A percentile compares a stretch with the other conserved stretches of the same genome.
These are phyloP conservation scores for Xenopus laevis DNA, from an alignment of 2,113 vertebrate genomes.

Conservation along the genomic window DNA sequence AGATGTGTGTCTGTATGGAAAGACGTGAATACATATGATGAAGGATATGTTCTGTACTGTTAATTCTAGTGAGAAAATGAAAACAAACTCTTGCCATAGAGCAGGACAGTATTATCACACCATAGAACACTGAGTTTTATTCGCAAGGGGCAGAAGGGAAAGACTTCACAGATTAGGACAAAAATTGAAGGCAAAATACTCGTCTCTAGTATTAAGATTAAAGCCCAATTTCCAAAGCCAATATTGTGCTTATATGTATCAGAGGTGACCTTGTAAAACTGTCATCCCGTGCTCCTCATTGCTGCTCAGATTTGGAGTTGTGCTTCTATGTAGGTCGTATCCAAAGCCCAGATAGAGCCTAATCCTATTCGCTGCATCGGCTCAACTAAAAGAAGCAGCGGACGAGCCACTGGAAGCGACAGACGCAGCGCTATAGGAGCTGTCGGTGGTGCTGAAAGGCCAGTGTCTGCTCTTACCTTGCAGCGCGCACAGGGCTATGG, in stretches of 20 bases:
- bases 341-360: not conserved
- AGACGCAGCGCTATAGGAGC: not conserved
- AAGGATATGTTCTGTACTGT: no score
- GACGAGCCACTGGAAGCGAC: not conserved
- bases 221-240: no score
- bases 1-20: no score
- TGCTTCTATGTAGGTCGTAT: not conserved
- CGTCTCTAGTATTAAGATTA: no score
- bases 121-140: no score
- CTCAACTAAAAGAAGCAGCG: slow-evolving; percentile 3
- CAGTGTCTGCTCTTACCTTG: slow-evolving; percentile 50
- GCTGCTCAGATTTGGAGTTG: not conserved
- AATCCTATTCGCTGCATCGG: slow-evolving; percentile 20
- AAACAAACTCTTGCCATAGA: no score
- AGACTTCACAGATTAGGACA: no score
- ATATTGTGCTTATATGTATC: not conserved
- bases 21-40: no score
- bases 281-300: not conserved
- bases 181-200: no score
- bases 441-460: slow-evolving; percentile 48
- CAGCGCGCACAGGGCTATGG: slow-evolving; percentile 52
- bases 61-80: no score
- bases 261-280: slow-evolving; percentile 18
- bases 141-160: no score
- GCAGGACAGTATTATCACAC: no score